Conservation (phyloP, 2,888 invertebrate species). For the Mythimna lalbum region DNA sequence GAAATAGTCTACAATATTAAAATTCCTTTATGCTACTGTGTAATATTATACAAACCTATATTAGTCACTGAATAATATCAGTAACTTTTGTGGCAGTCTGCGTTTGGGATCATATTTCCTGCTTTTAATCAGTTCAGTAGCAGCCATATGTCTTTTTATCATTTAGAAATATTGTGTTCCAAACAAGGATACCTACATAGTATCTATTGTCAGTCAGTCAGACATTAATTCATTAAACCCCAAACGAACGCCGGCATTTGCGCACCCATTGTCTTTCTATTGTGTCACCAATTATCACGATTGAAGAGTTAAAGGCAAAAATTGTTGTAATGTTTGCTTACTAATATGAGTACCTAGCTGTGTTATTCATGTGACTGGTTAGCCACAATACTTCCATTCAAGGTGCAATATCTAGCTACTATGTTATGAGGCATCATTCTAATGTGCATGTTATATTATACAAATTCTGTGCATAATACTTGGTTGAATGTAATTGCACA, state of each 20-base stretch:
- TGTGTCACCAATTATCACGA: too few relatives aligned
- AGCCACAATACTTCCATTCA: constrained; percentile 5
- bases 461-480: not conserved
- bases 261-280: too few relatives aligned
- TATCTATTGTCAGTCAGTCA: not conserved
- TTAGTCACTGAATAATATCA: constrained; percentile 20
- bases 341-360: not conserved
- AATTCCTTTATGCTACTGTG: not conserved
- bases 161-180: not conserved
- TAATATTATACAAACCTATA: constrained; percentile 11
- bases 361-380: not conserved
- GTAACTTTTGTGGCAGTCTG: constrained; percentile 7
- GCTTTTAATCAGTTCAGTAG: constrained; percentile 46
- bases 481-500: constrained; percentile 7
- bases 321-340: constrained; percentile 1
- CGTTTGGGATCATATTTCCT: constrained; percentile 65
- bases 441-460: not conserved
- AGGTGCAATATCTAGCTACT: not conserved
- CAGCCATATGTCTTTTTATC: not conserved
- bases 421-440: not conserved
- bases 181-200: not conserved
- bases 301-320: not conserved
- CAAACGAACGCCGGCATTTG: too few relatives aligned
- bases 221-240: too few relatives aligned
- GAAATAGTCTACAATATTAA: not conserved